Evolutionary conservation across 1,140 invertebrate genomes (phyloP), one percentile per base, ranked within the genome.

Genomic region (Hypsibius dujardini): DNA sequence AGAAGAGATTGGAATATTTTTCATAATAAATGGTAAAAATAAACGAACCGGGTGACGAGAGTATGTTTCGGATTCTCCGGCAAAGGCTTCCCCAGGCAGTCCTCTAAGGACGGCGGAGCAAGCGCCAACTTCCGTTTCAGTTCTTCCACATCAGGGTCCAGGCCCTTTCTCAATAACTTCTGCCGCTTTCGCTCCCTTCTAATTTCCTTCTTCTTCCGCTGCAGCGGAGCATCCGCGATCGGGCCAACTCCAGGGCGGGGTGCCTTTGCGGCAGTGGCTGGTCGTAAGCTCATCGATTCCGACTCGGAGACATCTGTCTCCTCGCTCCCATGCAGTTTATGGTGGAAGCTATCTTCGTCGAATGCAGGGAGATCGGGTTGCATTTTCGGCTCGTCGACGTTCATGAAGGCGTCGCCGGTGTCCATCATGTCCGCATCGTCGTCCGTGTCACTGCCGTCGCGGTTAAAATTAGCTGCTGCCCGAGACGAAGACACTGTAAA

Each of bases 51-150:
- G 69, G 69, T 70, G 72, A 74, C 71, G 45, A 93, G 80, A 79
- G 86, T 86, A 76, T 88, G 84, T 72, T 83, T 84, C 72, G 83
- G 79, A 73, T 83, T 83, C 71, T 79, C 77, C 28, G 81, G 78
- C 42, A 85, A 75, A 56, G 78, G 76, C 73, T 87, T 86, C 74
- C 83, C 81, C 42, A 93, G 78, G 76, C 87, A 87, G 74, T 91
- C 86, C 75, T 90, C 3, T 15, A 71, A 7, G 50, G 50, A n/a
- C n/a, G 50, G 50, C 7, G n/a, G n/a, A 7, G 50, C 7, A 7
- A n/a, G n/a, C 7, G 50, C n/a, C 7, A n/a, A 47, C 45, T 28
- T 28, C 28, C 46, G 15, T 60, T 73, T n/a, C 1, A 45, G 46
- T 72, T 47, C n/a, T 67, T 77, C 76, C 71, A 73, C 60, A 42